Evolutionary conservation across 2,797 vertebrate genomes (phyloP), one percentile per base, ranked within the genome.

Genomic region (Glyptemys insculpta): DNA sequence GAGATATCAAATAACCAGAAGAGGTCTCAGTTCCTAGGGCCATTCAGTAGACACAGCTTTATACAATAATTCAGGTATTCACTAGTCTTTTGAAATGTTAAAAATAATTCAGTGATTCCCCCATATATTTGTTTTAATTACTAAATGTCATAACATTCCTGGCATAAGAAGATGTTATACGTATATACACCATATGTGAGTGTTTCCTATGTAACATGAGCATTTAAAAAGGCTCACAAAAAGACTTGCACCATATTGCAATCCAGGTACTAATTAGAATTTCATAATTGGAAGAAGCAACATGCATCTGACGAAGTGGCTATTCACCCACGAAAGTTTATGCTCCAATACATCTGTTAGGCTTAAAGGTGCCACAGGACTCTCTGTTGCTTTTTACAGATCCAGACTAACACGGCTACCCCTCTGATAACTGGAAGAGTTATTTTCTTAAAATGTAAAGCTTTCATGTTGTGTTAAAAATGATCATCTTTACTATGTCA

Each of bases 1-100:
- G 47, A 95, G 91, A 93, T 83, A 90, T 53, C 88, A 96, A 94
- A 96, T 86, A 95, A 94, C 21, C n/a, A 93, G 88, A 93, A 79
- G 29, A 97, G 91, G 1, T 94, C 59, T 95, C 59, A 6, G 86
- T 93, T 94, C 59, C 85, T 88, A 87, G 54, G 34, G 82, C 96
- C 84, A 50, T 74, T 96, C 79, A 65, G 47, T 47, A 78, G 91
- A 27, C 90, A 85, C 92, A 96, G 50, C 85, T 81, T 44, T 19
- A 95, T 82, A 37, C 83, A 0, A 89, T 87, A 88, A 76, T 41
- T 96, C 91, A 96, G 94, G 83, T 86, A 68, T 92, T 97, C 91
- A 37, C 78, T 92, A 52, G 90, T 89, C 10, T 79, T 79, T 81
- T 83, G 79, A 82, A 94, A 91, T 47, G 10, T 88, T 94, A 93